Percentiles rank a stretch among this genome's conserved stretches.
Evolutionary conservation across 2,797 vertebrate species (phyloP).

Genomic region (Lepilemur ruficaudatus): DNA sequence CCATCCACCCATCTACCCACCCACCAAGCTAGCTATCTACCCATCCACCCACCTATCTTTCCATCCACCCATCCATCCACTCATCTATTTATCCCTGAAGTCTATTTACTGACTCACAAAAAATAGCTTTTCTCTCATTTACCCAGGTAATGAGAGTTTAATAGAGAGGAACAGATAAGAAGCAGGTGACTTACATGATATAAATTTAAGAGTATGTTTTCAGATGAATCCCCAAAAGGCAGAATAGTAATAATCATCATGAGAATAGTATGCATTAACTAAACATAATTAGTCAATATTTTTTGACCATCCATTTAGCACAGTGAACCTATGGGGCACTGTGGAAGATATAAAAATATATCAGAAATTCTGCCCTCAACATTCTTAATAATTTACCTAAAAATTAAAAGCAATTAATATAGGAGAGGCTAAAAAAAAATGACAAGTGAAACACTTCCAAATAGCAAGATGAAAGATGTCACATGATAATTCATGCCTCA

Average conservation of each 20-base stretch:
- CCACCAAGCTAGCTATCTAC: background rate
- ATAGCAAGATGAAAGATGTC: background rate
- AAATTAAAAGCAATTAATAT: constrained; percentile 18
- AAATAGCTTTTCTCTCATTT: background rate
- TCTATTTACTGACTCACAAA: background rate
- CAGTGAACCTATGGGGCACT: background rate
- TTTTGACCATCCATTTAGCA: background rate
- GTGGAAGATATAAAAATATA: background rate
- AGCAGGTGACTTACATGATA: background rate
- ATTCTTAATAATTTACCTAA: constrained; percentile 38
- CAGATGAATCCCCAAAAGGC: background rate
- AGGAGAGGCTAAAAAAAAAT: background rate
- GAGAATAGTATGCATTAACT: background rate
- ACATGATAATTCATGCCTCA: background rate
- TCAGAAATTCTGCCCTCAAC: constrained; percentile 3
- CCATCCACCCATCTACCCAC: background rate
- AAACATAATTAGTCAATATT: background rate
- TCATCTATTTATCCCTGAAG: background rate
- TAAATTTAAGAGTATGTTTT: background rate
- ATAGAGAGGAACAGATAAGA: background rate
- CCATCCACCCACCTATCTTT: background rate
- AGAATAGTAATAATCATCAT: background rate
- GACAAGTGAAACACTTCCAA: constrained; percentile 26
- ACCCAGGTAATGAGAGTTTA: background rate
- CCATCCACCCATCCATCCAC: background rate